A percentile compares a stretch with the other conserved stretches of the same genome.
These are phyloP conservation scores for Pomacea maculata DNA, from an alignment of 1,140 invertebrate species.

Conservation along the genomic window DNA sequence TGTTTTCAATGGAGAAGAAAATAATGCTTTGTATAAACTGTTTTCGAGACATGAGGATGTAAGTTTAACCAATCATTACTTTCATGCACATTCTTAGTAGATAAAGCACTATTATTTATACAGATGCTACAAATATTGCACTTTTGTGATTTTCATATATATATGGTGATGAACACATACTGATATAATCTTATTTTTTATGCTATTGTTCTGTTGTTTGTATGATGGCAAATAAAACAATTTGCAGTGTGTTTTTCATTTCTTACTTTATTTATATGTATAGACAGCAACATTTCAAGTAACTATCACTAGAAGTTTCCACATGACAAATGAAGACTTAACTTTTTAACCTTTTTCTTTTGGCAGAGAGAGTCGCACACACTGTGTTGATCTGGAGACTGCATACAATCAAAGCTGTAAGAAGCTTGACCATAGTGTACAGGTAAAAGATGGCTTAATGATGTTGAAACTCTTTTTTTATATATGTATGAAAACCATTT, in stretches of 20 bases:
- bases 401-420: slow-evolving; percentile 59
- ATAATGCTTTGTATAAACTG: slow-evolving; percentile 62
- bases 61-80: slow-evolving; percentile 27
- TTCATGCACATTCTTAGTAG: neutral
- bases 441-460: slow-evolving; percentile 35
- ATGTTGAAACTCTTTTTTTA: neutral
- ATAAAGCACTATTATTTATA: neutral
- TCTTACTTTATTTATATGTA: neutral
- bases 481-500: neutral
- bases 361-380: slow-evolving; percentile 55
- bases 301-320: neutral
- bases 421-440: slow-evolving; percentile 58
- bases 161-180: neutral
- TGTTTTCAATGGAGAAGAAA: slow-evolving; percentile 62
- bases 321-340: no score
- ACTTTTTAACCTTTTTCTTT: neutral
- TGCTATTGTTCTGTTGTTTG: neutral
- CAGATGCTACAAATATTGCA: no score
- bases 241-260: neutral
- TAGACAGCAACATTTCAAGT: no score
- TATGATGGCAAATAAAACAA: no score
- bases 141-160: neutral
- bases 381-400: slow-evolving; percentile 60
- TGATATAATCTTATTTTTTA: neutral
- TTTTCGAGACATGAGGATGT: slow-evolving; percentile 62